Evolutionary conservation across 2,113 vertebrate genomes (phyloP).

Genomic region (Narcine bancroftii): DNA sequence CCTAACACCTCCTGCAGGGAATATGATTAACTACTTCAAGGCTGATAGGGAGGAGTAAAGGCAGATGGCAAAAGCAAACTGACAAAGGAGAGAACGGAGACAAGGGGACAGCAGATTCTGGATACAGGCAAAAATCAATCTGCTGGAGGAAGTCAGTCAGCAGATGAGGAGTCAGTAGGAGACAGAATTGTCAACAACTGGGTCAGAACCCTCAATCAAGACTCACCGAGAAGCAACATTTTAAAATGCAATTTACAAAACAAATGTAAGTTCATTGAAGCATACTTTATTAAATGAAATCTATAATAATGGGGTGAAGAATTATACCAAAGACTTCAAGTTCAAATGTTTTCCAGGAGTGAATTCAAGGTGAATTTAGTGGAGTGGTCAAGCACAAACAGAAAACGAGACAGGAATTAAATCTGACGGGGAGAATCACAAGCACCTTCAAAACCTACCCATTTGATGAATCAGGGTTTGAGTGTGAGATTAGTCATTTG

Average conservation of each 20-base stretch:
- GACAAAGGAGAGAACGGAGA: not conserved
- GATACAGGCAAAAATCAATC: too few species aligned
- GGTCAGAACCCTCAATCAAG: too few species aligned
- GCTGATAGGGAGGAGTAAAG: not conserved
- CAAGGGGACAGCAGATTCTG: too few species aligned
- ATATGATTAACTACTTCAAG: not conserved
- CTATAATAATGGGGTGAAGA: not conserved
- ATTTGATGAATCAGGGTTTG: not conserved
- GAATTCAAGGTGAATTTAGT: not conserved
- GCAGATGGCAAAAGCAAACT: not conserved
- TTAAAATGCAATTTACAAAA: not conserved
- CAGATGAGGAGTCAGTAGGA: too few species aligned
- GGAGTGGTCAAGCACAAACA: not conserved
- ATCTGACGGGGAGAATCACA: not conserved
- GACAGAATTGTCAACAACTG: too few species aligned
- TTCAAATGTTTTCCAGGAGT: not conserved
- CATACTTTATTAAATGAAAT: not conserved
- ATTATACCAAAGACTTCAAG: not conserved
- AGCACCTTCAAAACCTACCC: not conserved
- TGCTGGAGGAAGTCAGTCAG: too few species aligned
- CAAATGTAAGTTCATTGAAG: not conserved
- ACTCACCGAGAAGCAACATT: not conserved
- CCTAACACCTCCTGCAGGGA: not conserved
- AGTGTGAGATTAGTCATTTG: not conserved
- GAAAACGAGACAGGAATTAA: not conserved